These are phyloP conservation scores for Sitta europaea DNA, from an alignment of 2,113 vertebrate genomes.

Conservation along the genomic window DNA sequence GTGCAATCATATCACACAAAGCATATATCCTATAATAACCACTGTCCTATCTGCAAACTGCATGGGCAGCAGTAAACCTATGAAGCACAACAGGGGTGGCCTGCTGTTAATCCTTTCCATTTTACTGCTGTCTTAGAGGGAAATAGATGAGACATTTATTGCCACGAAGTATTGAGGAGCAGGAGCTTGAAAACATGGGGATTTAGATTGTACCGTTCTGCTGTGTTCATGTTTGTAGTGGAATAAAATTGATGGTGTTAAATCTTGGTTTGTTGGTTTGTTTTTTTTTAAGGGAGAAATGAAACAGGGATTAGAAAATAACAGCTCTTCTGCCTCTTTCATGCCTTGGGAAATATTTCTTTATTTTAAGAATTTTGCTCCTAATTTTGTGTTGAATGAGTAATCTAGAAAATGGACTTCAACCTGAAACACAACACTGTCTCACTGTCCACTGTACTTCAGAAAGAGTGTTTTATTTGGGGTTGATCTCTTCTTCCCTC, in stretches of 20 bases:
- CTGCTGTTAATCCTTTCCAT: not conserved
- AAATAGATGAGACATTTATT: not conserved
- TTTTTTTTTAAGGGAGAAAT: not conserved
- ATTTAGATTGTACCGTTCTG: not conserved
- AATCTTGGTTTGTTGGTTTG: not conserved
- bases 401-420: not conserved
- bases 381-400: not conserved
- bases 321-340: not conserved
- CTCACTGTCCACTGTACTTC: not conserved
- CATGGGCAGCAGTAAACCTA: not conserved
- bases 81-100: not conserved
- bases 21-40: not conserved
- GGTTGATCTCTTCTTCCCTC: not conserved
- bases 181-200: not conserved
- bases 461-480: not conserved
- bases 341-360: not conserved
- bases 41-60: not conserved
- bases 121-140: not conserved
- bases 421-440: not conserved
- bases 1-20: not conserved
- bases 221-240: not conserved
- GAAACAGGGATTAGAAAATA: not conserved
- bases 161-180: not conserved
- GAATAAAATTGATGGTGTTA: not conserved
- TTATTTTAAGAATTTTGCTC: not conserved